A percentile compares a stretch with the other conserved stretches of the same genome.
phyloP scores from a whole-genome alignment of 2,113 vertebrate genomes.

The Oreochromis spilurus region DNA sequence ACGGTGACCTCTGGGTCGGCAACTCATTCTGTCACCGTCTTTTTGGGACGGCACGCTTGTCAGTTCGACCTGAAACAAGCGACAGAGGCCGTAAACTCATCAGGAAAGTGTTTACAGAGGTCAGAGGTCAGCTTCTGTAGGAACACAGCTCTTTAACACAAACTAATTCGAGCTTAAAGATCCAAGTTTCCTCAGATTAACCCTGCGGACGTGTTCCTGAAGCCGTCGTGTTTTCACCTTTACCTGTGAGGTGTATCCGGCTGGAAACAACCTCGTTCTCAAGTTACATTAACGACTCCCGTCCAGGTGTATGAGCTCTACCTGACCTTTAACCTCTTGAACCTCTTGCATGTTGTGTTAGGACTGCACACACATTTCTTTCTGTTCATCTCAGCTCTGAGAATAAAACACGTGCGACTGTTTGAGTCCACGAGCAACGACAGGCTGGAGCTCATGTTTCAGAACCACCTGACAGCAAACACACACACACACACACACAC shows the following conservation, averaged over 20 bases:
- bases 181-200: neutral
- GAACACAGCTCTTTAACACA: neutral
- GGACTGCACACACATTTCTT: neutral
- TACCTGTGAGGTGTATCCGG: neutral
- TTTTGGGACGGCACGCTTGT: too few species aligned
- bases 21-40: too few species aligned
- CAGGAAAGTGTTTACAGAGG: too few species aligned
- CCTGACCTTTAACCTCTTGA: neutral
- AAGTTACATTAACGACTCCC: neutral
- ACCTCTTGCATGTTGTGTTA: neutral
- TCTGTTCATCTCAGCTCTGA: neutral
- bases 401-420: neutral
- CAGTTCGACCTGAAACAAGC: too few species aligned
- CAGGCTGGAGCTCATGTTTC: neutral
- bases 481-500: neutral
- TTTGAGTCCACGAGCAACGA: neutral
- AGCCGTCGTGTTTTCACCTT: fast-evolving
- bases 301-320: fast-evolving
- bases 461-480: neutral
- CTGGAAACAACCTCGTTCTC: neutral
- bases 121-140: neutral
- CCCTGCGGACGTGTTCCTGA: neutral
- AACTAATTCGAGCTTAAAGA: neutral
- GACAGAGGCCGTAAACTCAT: too few species aligned
- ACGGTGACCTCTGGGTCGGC: too few species aligned